phyloP scores from a whole-genome alignment of 30 jellyfish, hydroid and myxozoan genomes.

The Phacellophora camtschatica region DNA sequence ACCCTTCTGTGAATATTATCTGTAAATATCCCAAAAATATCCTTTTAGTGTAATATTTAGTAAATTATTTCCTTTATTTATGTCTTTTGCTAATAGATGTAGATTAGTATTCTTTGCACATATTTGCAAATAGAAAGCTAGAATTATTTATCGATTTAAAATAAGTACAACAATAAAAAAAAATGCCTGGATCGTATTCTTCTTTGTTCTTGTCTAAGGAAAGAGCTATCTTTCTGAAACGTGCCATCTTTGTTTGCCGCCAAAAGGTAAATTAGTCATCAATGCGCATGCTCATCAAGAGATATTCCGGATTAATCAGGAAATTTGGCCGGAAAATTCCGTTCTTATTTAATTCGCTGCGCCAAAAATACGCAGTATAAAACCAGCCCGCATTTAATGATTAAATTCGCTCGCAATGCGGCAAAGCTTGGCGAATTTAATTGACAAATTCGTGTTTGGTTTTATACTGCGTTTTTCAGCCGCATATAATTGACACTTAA shows the following conservation, averaged over 20 bases:
- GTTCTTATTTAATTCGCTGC: neutral
- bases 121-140: too few species aligned
- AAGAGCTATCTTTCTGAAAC: neutral
- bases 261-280: neutral
- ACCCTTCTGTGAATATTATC: too few species aligned
- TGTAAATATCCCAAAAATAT: too few species aligned
- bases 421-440: neutral
- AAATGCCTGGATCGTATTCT: neutral
- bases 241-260: neutral
- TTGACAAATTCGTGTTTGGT: neutral
- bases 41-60: too few species aligned
- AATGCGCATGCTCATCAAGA: neutral
- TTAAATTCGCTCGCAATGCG: neutral
- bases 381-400: neutral
- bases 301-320: neutral
- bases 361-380: neutral
- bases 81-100: too few species aligned
- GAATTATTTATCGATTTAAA: too few species aligned
- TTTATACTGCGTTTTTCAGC: neutral
- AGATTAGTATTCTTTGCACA: too few species aligned
- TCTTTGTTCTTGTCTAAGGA: neutral
- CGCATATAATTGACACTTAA: neutral
- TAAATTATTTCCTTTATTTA: too few species aligned
- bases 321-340: neutral
- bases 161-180: neutral